phyloP scores from a whole-genome alignment of 2,113 vertebrate species.

The Lycaon pictus region DNA sequence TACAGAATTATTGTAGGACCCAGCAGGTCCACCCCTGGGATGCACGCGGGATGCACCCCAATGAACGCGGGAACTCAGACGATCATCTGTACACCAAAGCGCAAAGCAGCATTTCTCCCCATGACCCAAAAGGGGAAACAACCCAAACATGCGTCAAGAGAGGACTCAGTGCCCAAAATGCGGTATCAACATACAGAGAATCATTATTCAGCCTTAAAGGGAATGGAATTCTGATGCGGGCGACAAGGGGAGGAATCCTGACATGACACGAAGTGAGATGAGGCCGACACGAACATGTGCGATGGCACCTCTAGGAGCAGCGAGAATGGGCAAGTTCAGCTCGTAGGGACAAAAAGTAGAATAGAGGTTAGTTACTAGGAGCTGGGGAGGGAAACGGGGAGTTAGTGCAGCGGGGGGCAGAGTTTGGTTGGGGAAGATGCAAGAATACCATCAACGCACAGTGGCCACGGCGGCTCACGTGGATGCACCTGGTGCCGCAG shows the following conservation, averaged over 20 bases:
- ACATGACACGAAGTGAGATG: background rate
- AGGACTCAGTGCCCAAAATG: background rate
- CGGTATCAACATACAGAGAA: background rate
- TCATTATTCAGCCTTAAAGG: background rate
- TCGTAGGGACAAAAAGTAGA: background rate
- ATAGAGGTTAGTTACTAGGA: background rate
- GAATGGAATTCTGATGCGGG: background rate
- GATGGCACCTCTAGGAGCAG: too few species aligned
- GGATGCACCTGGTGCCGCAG: background rate
- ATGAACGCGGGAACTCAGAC: background rate
- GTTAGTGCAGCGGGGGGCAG: too few species aligned
- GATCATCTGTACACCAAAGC: too few species aligned
- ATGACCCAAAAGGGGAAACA: background rate
- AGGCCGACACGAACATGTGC: background rate
- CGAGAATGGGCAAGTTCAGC: background rate
- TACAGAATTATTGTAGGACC: background rate
- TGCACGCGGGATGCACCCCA: too few species aligned
- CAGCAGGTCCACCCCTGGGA: background rate
- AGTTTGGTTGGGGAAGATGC: background rate
- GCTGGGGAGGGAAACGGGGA: background rate
- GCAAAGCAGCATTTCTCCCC: background rate
- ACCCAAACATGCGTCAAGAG: background rate
- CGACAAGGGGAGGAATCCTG: background rate
- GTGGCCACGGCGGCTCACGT: background rate
- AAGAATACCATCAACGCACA: background rate